Conservation (phyloP, 23 tunicate genomes). For the Trididemnum nubilum region DNA sequence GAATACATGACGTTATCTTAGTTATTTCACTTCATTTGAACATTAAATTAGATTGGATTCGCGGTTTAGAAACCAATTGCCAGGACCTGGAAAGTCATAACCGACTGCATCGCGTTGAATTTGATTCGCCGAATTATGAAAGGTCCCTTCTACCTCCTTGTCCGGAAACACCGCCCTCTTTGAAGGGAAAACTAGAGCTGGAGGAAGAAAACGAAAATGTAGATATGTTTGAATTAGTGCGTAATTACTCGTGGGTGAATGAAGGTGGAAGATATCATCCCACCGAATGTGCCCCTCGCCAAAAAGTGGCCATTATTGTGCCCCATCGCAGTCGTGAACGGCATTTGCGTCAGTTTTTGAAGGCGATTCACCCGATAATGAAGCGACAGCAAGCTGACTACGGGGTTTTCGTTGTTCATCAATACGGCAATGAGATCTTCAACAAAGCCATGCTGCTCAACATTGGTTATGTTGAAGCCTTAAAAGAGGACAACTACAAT, state of each 20-base stretch:
- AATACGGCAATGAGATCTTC: constrained; percentile 70
- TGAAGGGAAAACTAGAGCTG: constrained; percentile 47
- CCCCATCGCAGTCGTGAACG: constrained; percentile 77
- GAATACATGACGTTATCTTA: constrained; percentile 69
- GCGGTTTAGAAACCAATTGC: constrained; percentile 63
- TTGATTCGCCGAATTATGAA: background rate
- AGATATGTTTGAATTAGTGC: constrained; percentile 8
- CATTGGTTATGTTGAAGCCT: constrained; percentile 68
- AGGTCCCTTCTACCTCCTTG: constrained; percentile 48
- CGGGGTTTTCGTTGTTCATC: constrained; percentile 65
- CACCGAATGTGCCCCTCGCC: constrained; percentile 47
- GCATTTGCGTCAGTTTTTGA: constrained; percentile 64
- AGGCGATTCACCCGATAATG: constrained; percentile 73
- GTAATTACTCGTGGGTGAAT: constrained; percentile 40
- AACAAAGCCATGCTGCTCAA: constrained; percentile 87
- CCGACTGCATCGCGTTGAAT: background rate
- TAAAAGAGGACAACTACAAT: constrained; percentile 65
- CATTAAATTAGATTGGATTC: constrained; percentile 75
- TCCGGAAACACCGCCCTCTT: constrained; percentile 53
- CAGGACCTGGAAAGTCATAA: constrained; percentile 29
- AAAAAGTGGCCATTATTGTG: constrained; percentile 82
- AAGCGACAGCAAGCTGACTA: constrained; percentile 83
- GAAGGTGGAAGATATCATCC: constrained; percentile 64
- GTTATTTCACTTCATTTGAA: constrained; percentile 72
- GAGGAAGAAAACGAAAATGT: constrained; percentile 45